phyloP scores from a whole-genome alignment of 2,888 invertebrate genomes.

The Zonitis immaculata region DNA sequence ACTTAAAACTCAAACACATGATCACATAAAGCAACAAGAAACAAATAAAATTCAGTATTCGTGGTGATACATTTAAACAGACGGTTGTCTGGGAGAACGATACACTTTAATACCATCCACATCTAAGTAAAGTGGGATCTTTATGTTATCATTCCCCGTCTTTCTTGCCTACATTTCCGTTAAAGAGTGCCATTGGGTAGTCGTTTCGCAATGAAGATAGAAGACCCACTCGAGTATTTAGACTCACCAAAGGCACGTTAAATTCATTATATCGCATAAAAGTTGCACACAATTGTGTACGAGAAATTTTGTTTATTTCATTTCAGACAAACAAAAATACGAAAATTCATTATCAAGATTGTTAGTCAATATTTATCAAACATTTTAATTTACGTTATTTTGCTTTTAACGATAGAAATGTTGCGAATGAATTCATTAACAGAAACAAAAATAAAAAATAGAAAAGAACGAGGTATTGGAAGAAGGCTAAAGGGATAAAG shows the following conservation, averaged over 20 bases:
- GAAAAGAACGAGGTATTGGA: too few relatives aligned
- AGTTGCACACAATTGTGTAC: constrained; percentile 33
- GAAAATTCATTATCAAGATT: not conserved
- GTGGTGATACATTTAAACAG: constrained; percentile 32
- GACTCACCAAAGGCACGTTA: constrained; percentile 31
- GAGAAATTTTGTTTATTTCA: too few relatives aligned
- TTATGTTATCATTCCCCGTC: constrained; percentile 34
- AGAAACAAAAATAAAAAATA: too few relatives aligned
- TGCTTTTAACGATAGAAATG: too few relatives aligned
- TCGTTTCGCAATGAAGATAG: constrained; percentile 35
- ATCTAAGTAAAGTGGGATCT: constrained; percentile 33
- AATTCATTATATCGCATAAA: constrained; percentile 35
- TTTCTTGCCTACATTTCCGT: constrained; percentile 23
- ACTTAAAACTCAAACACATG: not conserved
- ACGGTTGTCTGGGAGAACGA: constrained; percentile 33
- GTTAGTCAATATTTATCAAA: not conserved
- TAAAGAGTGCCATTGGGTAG: constrained; percentile 26
- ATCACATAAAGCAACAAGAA: not conserved
- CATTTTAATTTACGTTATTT: too few relatives aligned
- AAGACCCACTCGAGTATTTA: constrained; percentile 29
- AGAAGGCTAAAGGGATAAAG: not conserved
- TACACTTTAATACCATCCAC: constrained; percentile 28
- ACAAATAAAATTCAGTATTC: not conserved
- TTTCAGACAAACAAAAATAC: too few relatives aligned
- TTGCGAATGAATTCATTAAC: too few relatives aligned